Base-by-base conservation (phyloP, 2,113 vertebrate genomes). In the Diadophis punctatus region DNA sequence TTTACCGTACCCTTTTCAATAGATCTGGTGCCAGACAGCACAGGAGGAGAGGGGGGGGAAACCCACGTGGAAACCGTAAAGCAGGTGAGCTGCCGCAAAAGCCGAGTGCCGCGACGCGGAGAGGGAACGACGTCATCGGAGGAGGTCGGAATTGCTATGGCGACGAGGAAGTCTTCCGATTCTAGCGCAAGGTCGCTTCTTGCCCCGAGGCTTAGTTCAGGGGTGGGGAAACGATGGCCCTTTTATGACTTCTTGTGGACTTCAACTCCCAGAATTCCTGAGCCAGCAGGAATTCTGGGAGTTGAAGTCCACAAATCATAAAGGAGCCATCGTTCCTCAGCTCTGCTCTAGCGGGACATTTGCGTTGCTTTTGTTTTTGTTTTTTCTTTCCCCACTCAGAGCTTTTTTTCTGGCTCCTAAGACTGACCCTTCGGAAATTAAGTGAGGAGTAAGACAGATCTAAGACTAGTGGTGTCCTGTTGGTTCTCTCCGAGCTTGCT, bases 21-120 rank as follows among this genome's bases (percentile, higher is more conserved):
- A n/a, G 25, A 5, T 9, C 0, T 2, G 6, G 1, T 25, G 30
- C 49, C n/a, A 34, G 14, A 11, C 6, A 46, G 9, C 18, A 56
- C 46, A 39, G 23, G 1, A 4, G 51, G 30, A 27, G 14, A 11
- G 3, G 10, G 1, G 4, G 1, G 1, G 23, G 1, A 39, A 9
- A 6, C 0, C 1, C 92, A 93, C 88, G 92, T 46, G 90, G 43
- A 8, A 18, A 68, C 93, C 93, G 56, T 63, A 91, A 91, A 93
- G 63, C 14, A 89, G 8, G 16, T 10, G 22, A 30, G 9, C 52
- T 39, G 92, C 1, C 0, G 86, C 9, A 86, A 88, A 58, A 91
- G 30, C 49, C 16, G 3, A 10, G n/a, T 0, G 92, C 3, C 1
- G 74, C 46, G 63, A 49, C 1, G 53, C 49, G 1, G 43, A 56